Conservation (phyloP, 2,113 vertebrate species). For the Pimephales promelas region DNA sequence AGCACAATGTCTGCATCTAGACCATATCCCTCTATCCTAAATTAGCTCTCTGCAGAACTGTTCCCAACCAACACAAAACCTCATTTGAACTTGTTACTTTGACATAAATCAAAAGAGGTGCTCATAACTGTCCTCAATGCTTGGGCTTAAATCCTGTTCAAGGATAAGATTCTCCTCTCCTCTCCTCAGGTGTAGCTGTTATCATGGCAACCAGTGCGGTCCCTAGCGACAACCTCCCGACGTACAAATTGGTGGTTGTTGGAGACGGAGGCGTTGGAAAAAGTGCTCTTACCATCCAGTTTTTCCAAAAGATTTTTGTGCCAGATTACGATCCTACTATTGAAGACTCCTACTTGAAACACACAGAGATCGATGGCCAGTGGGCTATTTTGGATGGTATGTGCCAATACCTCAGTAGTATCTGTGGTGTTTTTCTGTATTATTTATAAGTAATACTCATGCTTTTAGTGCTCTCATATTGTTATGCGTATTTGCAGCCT, state of each 20-base stretch:
- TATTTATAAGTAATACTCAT: neutral
- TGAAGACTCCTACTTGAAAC: constrained; percentile 98
- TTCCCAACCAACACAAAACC: constrained; percentile 1
- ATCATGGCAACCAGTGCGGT: constrained; percentile 94
- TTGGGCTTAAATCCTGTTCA: neutral
- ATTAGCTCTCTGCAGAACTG: neutral
- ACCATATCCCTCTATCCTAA: constrained; percentile 48
- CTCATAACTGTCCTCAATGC: neutral
- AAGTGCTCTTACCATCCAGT: constrained; percentile 98
- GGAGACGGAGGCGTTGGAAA: constrained; percentile 97
- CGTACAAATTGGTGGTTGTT: constrained; percentile 97
- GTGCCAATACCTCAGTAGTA: constrained; percentile 33
- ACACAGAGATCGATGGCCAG: constrained; percentile 96
- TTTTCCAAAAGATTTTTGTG: constrained; percentile 99
- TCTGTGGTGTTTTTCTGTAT: neutral
- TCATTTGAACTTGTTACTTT: neutral
- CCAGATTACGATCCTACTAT: constrained; percentile 98
- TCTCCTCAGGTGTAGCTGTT: constrained; percentile 76
- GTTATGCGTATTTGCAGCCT: neutral
- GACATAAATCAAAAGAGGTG: neutral
- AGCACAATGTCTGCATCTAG: constrained; percentile 47
- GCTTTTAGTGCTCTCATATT: neutral
- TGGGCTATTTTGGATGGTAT: constrained; percentile 98
- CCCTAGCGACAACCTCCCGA: constrained; percentile 97
- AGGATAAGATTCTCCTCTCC: constrained; percentile 8